Evolutionary conservation across 2,888 invertebrate species (phyloP).

Genomic region (Cheilosia grossa): DNA sequence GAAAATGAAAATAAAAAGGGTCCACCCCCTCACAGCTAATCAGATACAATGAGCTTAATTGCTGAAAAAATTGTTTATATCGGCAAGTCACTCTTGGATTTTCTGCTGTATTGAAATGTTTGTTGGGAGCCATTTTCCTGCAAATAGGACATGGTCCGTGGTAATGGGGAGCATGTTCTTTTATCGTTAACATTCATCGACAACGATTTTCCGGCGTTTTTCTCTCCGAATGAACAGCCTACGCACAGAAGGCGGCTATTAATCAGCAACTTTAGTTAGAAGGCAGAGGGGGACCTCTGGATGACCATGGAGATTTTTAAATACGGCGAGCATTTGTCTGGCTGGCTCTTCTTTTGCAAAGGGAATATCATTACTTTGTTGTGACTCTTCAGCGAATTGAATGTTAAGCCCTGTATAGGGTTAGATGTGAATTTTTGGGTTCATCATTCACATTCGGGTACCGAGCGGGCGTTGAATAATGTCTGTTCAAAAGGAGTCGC

Average conservation of each 20-base stretch:
- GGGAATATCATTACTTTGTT: background rate
- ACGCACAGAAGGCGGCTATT: slow-evolving; percentile 24
- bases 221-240: background rate
- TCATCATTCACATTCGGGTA: no score
- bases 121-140: no score
- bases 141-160: background rate
- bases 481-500: no score
- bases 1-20: slow-evolving; percentile 3
- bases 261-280: slow-evolving; percentile 47
- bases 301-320: background rate
- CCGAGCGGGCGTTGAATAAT: no score
- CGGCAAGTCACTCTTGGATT: background rate
- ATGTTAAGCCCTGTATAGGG: no score
- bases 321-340: background rate
- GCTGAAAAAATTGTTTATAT: slow-evolving; percentile 34
- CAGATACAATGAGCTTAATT: slow-evolving; percentile 42
- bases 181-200: slow-evolving; percentile 25
- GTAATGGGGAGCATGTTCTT: slow-evolving; percentile 13
- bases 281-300: background rate
- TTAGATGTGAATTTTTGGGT: no score
- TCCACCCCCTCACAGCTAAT: slow-evolving; percentile 2
- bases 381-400: no score
- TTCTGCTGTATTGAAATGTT: slow-evolving; percentile 1
- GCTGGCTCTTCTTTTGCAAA: background rate
- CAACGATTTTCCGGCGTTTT: slow-evolving; percentile 22